A percentile compares a stretch with the other conserved stretches of the same genome.
Evolutionary conservation across 2,888 invertebrate species (phyloP).

Genomic region (Ditylenchus weischeri): DNA sequence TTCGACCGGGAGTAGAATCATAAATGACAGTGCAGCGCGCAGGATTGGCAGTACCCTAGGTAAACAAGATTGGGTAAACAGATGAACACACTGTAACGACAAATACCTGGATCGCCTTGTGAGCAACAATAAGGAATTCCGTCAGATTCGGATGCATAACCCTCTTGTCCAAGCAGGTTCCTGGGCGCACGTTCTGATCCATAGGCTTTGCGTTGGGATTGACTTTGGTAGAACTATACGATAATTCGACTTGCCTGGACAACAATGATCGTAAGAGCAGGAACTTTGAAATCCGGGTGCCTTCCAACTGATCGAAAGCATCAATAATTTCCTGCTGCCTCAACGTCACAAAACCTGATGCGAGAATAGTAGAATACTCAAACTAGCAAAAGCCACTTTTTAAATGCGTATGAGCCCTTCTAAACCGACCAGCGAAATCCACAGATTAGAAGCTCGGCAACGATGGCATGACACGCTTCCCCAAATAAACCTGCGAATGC

Average conservation of each 20-base stretch:
- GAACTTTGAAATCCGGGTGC: too few relatives aligned
- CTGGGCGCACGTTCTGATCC: conserved; percentile 37
- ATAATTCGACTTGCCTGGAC: too few relatives aligned
- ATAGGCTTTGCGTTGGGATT: conserved; percentile 1
- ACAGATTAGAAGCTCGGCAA: conserved; percentile 15
- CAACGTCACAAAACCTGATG: too few relatives aligned
- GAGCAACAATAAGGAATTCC: conserved; percentile 39
- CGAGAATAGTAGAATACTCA: too few relatives aligned
- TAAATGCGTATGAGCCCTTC: neutral
- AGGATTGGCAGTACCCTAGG: conserved; percentile 41
- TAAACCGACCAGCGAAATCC: conserved; percentile 10
- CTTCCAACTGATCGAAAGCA: too few relatives aligned
- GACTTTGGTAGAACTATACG: conserved; percentile 27
- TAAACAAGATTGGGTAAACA: neutral
- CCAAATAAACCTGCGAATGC: conserved; percentile 7
- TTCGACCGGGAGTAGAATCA: conserved; percentile 16
- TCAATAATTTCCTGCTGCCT: too few relatives aligned
- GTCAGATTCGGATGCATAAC: conserved; percentile 31
- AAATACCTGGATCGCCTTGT: conserved; percentile 32
- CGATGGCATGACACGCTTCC: conserved; percentile 6
- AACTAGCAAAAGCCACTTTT: too few relatives aligned
- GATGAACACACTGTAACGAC: too few relatives aligned
- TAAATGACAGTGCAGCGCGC: conserved; percentile 33
- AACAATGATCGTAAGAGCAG: too few relatives aligned
- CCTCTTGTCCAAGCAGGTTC: conserved; percentile 31